Conservation (phyloP, 2,888 invertebrate species). For the Apodemia zela region DNA sequence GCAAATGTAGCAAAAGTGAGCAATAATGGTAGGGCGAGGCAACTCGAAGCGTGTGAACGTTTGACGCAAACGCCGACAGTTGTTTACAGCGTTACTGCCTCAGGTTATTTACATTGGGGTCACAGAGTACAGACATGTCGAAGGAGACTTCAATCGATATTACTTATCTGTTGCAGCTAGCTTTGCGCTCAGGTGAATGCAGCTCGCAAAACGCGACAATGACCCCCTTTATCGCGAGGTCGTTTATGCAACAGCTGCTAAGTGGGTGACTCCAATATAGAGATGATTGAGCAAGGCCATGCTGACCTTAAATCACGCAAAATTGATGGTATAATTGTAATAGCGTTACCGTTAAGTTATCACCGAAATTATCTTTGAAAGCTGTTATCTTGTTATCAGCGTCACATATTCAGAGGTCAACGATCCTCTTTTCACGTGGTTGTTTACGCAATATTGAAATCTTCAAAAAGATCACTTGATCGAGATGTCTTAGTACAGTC, state of each 20-base stretch:
- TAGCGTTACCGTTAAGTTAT: background rate
- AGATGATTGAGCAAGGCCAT: slow-evolving; percentile 61
- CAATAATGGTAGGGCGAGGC: slow-evolving; percentile 42
- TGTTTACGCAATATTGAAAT: slow-evolving; percentile 50
- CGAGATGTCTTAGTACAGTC: background rate
- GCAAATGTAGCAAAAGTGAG: slow-evolving; percentile 28
- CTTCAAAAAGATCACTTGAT: background rate
- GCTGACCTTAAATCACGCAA: slow-evolving; percentile 39
- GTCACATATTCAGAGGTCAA: slow-evolving; percentile 59
- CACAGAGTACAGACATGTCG: slow-evolving; percentile 64
- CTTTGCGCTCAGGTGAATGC: slow-evolving; percentile 40
- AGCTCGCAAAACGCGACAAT: slow-evolving; percentile 63
- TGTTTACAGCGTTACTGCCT: slow-evolving; percentile 65
- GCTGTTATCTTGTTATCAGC: slow-evolving; percentile 49
- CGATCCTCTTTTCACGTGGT: slow-evolving; percentile 62
- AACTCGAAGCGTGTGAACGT: slow-evolving; percentile 44
- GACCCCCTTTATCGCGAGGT: slow-evolving; percentile 73
- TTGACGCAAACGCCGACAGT: slow-evolving; percentile 70
- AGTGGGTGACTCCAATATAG: slow-evolving; percentile 59
- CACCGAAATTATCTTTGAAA: slow-evolving; percentile 11
- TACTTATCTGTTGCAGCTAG: slow-evolving; percentile 55
- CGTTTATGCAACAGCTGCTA: slow-evolving; percentile 69
- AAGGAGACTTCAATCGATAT: slow-evolving; percentile 50
- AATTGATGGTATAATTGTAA: slow-evolving; percentile 11
- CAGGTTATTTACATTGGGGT: slow-evolving; percentile 80